A percentile compares a stretch with the other conserved stretches of the same genome.
phyloP scores from a whole-genome alignment of 2,888 invertebrate genomes.

The Dynastes grantii region DNA sequence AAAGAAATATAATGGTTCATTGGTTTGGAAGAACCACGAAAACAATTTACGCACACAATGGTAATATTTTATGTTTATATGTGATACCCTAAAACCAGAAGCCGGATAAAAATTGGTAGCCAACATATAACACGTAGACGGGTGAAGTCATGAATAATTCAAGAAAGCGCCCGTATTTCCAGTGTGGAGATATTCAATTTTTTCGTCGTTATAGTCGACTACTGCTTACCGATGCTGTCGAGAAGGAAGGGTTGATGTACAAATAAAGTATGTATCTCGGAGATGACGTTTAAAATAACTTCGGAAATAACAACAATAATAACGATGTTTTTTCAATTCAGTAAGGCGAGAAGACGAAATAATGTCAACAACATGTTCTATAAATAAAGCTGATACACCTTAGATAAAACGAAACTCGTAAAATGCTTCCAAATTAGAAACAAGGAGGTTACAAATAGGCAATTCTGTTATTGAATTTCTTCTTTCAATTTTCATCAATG shows the following conservation, averaged over 20 bases:
- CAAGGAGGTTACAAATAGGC: no score
- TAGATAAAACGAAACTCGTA: no score
- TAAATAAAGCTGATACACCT: no score
- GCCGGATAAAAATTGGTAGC: slow-evolving; percentile 57
- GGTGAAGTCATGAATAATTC: slow-evolving; percentile 61
- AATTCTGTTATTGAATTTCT: no score
- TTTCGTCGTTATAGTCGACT: slow-evolving; percentile 53
- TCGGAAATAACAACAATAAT: slow-evolving; percentile 56
- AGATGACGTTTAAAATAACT: slow-evolving; percentile 57
- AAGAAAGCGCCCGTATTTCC: slow-evolving; percentile 54
- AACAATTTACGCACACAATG: slow-evolving; percentile 46
- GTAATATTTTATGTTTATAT: slow-evolving; percentile 47
- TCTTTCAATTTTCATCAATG: no score
- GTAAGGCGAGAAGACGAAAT: background rate
- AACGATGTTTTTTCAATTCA: background rate
- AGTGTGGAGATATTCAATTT: slow-evolving; percentile 59
- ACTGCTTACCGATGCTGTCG: slow-evolving; percentile 22
- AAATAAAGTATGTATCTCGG: slow-evolving; percentile 58
- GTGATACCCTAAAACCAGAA: slow-evolving; percentile 54
- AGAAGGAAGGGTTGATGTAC: slow-evolving; percentile 48
- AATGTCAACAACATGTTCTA: no score
- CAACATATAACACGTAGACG: slow-evolving; percentile 57
- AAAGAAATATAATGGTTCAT: slow-evolving; percentile 45
- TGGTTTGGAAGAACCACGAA: slow-evolving; percentile 44
- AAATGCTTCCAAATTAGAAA: no score